phyloP scores from a whole-genome alignment of 2,888 invertebrate species.

The Nineta flava region DNA sequence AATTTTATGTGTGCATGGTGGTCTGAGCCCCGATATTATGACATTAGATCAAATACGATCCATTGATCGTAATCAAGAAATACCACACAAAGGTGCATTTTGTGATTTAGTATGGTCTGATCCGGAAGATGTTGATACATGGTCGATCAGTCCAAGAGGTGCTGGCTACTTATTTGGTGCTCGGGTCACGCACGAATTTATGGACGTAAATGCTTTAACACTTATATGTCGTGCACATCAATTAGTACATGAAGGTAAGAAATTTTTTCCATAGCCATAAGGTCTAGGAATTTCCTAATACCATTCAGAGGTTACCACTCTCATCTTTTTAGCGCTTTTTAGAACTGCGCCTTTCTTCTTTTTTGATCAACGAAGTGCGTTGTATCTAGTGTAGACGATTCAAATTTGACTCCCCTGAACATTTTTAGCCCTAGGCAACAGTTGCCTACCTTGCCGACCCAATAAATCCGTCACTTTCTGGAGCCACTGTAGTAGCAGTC shows the following conservation, averaged over 20 bases:
- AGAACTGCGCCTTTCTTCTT: not conserved
- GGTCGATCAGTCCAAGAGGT: conserved; percentile 78
- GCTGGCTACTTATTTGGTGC: conserved; percentile 97
- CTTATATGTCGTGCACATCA: conserved; percentile 98
- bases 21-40: conserved; percentile 90
- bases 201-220: conserved; percentile 80
- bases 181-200: conserved; percentile 86
- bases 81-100: conserved; percentile 95
- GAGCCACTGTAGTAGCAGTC: no score
- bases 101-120: conserved; percentile 99
- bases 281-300: no score
- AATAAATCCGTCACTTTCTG: no score
- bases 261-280: conserved; percentile 13
- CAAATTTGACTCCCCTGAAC: no score
- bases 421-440: no score
- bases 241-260: conserved; percentile 88
- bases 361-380: no score
- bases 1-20: conserved; percentile 96
- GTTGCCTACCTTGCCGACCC: no score
- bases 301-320: no score
- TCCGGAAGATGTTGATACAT: conserved; percentile 58
- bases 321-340: not conserved
- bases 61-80: conserved; percentile 92
- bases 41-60: conserved; percentile 93
- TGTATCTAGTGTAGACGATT: no score